Evolutionary conservation across 2,113 vertebrate genomes (phyloP).

Genomic region (Onychostruthus taczanowskii): DNA sequence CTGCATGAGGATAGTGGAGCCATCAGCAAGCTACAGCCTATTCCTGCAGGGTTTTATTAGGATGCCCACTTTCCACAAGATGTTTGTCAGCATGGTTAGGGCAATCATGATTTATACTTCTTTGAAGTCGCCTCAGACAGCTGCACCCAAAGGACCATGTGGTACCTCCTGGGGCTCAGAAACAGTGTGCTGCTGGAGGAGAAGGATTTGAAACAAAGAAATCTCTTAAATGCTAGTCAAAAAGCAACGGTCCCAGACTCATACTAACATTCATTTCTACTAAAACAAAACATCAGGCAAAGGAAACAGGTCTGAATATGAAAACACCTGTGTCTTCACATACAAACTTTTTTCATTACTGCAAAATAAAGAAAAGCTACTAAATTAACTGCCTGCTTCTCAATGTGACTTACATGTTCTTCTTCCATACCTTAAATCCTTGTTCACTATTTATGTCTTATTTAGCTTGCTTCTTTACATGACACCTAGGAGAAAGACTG

Average conservation of each 20-base stretch:
- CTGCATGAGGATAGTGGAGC: accelerated
- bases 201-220: background rate
- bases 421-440: background rate
- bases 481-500: background rate
- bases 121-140: background rate
- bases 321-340: background rate
- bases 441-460: background rate
- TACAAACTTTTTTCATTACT: background rate
- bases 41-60: background rate
- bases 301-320: background rate
- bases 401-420: background rate
- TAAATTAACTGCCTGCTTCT: background rate
- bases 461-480: background rate
- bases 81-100: background rate
- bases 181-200: background rate
- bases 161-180: background rate
- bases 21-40: background rate
- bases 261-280: background rate
- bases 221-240: background rate
- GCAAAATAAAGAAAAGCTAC: background rate
- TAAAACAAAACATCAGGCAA: background rate
- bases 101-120: background rate
- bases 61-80: background rate
- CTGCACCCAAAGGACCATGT: background rate
- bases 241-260: background rate